Percentiles rank a stretch among this genome's conserved stretches.
phyloP scores from a whole-genome alignment of 2,888 invertebrate genomes.

The Scaptomyza flava region DNA sequence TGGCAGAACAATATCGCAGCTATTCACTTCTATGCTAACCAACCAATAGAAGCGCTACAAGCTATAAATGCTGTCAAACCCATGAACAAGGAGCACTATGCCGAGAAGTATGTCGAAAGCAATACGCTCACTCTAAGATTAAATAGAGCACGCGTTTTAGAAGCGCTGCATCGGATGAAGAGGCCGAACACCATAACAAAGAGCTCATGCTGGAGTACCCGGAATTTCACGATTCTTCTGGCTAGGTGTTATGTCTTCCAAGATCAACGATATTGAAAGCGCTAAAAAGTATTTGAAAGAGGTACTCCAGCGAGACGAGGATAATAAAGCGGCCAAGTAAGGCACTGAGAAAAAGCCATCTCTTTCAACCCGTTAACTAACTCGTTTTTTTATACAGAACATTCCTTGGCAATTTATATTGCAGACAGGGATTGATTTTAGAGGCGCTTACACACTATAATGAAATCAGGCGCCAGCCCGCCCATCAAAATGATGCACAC shows the following conservation, averaged over 20 bases:
- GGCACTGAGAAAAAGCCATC: too few species aligned
- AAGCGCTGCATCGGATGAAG: slow-evolving; percentile 25
- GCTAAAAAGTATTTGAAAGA: slow-evolving; percentile 30
- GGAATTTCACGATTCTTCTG: slow-evolving; percentile 41
- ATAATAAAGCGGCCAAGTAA: too few species aligned
- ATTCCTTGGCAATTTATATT: too few species aligned
- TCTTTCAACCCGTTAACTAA: too few species aligned
- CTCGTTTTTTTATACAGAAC: too few species aligned
- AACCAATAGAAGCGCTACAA: slow-evolving; percentile 24
- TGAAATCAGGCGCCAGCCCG: too few species aligned
- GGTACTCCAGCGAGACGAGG: slow-evolving; percentile 29
- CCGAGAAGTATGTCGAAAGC: neutral
- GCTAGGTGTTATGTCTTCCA: slow-evolving; percentile 34
- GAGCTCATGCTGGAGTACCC: slow-evolving; percentile 39
- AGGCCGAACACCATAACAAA: slow-evolving; percentile 41
- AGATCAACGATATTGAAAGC: neutral
- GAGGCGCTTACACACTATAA: too few species aligned
- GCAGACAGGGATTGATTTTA: too few species aligned
- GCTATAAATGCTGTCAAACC: slow-evolving; percentile 24
- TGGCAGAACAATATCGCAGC: slow-evolving; percentile 56
- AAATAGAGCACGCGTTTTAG: slow-evolving; percentile 48
- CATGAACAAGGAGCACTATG: accelerated
- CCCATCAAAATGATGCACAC: too few species aligned
- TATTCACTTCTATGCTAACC: slow-evolving; percentile 14
- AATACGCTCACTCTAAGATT: slow-evolving; percentile 41